Conservation (phyloP, 2,888 invertebrate species). For the Acleris holmiana region DNA sequence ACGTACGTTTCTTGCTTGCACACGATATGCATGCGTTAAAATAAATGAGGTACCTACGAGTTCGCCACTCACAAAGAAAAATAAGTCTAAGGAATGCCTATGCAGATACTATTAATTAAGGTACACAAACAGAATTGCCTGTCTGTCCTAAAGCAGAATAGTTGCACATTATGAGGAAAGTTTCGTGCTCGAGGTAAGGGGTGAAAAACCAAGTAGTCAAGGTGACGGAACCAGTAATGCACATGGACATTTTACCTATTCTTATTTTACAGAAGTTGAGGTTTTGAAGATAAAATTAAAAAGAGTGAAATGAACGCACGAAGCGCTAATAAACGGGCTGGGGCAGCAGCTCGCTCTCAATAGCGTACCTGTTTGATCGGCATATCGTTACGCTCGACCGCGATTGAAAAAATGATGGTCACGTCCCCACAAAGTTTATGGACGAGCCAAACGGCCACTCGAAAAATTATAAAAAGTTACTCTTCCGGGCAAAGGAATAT, state of each 20-base stretch:
- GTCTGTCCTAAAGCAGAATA: constrained; percentile 1
- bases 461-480: constrained; percentile 70
- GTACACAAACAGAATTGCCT: neutral
- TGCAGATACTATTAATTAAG: neutral
- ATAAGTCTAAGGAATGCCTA: neutral
- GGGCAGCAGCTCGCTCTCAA: constrained; percentile 56
- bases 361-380: constrained; percentile 67
- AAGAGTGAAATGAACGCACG: constrained; percentile 35
- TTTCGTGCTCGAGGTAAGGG: no score
- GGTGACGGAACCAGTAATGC: no score
- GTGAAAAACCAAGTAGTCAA: no score
- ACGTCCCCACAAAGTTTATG: constrained; percentile 79
- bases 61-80: neutral
- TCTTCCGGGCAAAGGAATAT: constrained; percentile 67
- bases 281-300: constrained; percentile 17
- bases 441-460: constrained; percentile 65
- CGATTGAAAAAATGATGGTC: constrained; percentile 66
- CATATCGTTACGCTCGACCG: constrained; percentile 62
- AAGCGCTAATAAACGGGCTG: constrained; percentile 55
- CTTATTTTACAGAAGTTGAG: no score
- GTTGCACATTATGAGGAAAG: neutral
- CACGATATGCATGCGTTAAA: no score
- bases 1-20: no score
- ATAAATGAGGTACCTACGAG: no score
- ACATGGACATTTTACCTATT: no score